Evolutionary conservation across 2,797 vertebrate genomes (phyloP).

Genomic region (Pyrocephalus nanus): DNA sequence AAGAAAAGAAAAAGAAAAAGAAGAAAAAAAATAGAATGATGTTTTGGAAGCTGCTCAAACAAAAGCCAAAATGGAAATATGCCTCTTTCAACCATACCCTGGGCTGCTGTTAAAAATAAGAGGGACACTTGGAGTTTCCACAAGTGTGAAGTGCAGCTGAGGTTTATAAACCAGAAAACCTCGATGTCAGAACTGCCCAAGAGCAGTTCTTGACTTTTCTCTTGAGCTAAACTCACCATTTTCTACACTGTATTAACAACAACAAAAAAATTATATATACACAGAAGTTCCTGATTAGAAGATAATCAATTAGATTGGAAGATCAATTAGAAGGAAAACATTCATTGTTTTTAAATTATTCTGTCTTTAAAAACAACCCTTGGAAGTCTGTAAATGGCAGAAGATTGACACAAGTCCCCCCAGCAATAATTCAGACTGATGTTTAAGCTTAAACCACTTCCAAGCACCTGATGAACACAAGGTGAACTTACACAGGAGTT

Average conservation of each 20-base stretch:
- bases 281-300: not conserved
- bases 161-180: conserved; percentile 66
- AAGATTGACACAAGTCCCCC: not conserved
- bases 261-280: not conserved
- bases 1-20: conserved; percentile 35
- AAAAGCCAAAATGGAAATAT: conserved; percentile 77
- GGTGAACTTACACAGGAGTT: not conserved
- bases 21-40: conserved; percentile 69
- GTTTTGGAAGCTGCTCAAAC: conserved; percentile 80
- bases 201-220: conserved; percentile 14
- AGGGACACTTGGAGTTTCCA: conserved; percentile 74
- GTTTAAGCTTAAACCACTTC: not conserved
- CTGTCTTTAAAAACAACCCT: not conserved
- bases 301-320: too few relatives aligned
- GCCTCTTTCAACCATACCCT: conserved; percentile 68
- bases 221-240: conserved; percentile 18
- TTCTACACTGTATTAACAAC: not conserved
- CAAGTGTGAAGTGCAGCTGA: conserved; percentile 74
- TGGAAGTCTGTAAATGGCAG: not conserved
- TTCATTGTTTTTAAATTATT: not conserved
- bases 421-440: not conserved
- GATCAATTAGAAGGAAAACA: not conserved
- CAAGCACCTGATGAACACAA: not conserved
- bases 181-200: conserved; percentile 50
- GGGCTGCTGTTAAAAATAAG: conserved; percentile 75